These are phyloP conservation scores for Acrossocheilus fasciatus DNA, from an alignment of 2,797 vertebrate species.

Conservation along the genomic window DNA sequence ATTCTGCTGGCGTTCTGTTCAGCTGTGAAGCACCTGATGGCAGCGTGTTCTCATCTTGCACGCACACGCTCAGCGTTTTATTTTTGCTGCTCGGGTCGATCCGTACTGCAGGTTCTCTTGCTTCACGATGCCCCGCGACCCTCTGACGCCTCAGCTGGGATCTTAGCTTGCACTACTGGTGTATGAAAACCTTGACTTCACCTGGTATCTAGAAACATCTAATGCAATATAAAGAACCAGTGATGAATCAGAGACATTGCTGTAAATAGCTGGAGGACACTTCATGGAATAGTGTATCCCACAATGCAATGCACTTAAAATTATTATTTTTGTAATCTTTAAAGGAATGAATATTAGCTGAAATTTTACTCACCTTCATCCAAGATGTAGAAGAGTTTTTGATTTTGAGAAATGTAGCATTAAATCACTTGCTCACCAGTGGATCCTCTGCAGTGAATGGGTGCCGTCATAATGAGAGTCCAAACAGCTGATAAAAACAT, in stretches of 20 bases:
- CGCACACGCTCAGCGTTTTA: background rate
- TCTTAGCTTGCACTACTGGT: background rate
- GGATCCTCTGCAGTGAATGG: background rate
- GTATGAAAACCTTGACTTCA: background rate
- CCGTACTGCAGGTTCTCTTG: slow-evolving; percentile 23
- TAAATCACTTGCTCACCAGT: background rate
- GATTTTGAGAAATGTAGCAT: background rate
- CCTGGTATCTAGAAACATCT: background rate
- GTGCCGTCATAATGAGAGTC: background rate
- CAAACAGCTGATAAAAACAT: background rate
- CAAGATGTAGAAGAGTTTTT: background rate
- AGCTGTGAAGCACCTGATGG: slow-evolving; percentile 55
- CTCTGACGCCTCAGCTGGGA: background rate
- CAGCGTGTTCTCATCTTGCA: slow-evolving; percentile 36
- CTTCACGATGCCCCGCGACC: background rate
- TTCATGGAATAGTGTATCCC: background rate
- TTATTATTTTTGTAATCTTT: background rate
- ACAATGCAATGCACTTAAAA: background rate
- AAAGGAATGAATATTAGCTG: too few species aligned
- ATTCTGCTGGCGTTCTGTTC: slow-evolving; percentile 52
- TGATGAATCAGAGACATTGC: background rate
- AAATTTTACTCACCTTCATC: background rate
- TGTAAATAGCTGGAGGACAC: background rate
- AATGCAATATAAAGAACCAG: background rate
- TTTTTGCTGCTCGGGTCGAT: slow-evolving; percentile 41